Base-by-base conservation (phyloP, 2,113 vertebrate genomes). In the Marmota flaviventris region DNA sequence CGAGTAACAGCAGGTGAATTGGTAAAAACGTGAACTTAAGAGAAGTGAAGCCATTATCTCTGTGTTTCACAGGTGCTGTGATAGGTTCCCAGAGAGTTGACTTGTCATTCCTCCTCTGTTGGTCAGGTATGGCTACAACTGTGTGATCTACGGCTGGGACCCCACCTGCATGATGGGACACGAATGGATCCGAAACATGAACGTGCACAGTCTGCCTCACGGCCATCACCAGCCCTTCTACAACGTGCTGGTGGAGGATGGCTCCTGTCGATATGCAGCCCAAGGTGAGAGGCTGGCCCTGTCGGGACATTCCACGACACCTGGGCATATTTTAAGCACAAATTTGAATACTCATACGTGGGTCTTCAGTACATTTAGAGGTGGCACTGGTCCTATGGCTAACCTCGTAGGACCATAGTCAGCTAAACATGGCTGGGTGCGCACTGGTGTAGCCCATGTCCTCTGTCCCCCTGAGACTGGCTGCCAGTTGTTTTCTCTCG, bases 81-180 rank as follows among this genome's bases (percentile, higher is more conserved):
- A 2, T 27, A 0, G 10, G 63, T 2, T 3, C 51, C 8, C 13
- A 5, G 12, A 45, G 51, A 61, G 6, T 16, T 96, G 89, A 78
- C 29, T 4, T 10, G 56, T 13, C 1, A 0, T 17, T 39, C 56
- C n/a, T 70, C 76, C 51, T 18, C 0, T 17, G 29, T 82, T 67
- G 2, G 22, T 24, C 92, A 99, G 99, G 92, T 99, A 99, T 0
- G 99, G 99, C 86, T 99, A 99, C 89, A 99, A 99, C 98, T 99
- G 99, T 14, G 99, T 99, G 53, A 99, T 99, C 93, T 99, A 99
- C 0, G 99, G 99, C 83, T 99, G 99, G 99, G 99, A 99, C 86
- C 99, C 99, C 0, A 99, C 99, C 97, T 99, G 99, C 98, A 99
- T 99, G 98, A 99, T 99, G 99, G 99, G 99, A 4, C 99, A 99